Conservation (phyloP, 2,113 vertebrate genomes). For the Psephotus haematonotus region DNA sequence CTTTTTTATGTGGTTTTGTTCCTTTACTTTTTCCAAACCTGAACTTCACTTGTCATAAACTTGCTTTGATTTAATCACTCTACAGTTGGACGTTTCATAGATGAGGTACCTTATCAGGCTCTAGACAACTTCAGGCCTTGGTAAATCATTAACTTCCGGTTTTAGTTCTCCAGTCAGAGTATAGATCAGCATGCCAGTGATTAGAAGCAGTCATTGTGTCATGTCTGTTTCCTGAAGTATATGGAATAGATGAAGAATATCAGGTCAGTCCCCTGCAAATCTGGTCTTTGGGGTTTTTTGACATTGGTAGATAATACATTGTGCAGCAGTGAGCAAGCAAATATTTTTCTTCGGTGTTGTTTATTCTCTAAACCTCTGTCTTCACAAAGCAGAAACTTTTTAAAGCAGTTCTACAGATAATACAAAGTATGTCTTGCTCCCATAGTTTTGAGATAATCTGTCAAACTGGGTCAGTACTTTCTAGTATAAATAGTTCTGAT, state of each 20-base stretch:
- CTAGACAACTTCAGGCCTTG: background rate
- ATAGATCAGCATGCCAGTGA: background rate
- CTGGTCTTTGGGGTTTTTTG: background rate
- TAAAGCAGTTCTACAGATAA: background rate
- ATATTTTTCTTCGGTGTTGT: background rate
- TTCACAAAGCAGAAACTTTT: background rate
- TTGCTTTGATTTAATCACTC: conserved; percentile 15
- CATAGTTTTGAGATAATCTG: background rate
- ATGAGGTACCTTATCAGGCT: background rate
- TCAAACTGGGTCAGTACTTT: background rate
- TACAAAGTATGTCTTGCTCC: background rate
- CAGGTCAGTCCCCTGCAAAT: background rate
- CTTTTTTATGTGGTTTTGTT: background rate
- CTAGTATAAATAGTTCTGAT: background rate
- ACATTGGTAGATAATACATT: background rate
- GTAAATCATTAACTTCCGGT: background rate
- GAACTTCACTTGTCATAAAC: background rate
- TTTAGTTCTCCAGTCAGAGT: background rate
- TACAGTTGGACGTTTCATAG: background rate
- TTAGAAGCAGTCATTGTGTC: background rate
- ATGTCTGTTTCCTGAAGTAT: background rate
- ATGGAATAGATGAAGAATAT: background rate
- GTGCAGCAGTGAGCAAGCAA: background rate
- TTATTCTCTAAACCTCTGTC: background rate
- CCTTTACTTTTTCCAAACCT: background rate